Percentiles rank a stretch among this genome's conserved stretches.
phyloP scores from a whole-genome alignment of 2,797 vertebrate species.

The Cheirogaleus major region DNA sequence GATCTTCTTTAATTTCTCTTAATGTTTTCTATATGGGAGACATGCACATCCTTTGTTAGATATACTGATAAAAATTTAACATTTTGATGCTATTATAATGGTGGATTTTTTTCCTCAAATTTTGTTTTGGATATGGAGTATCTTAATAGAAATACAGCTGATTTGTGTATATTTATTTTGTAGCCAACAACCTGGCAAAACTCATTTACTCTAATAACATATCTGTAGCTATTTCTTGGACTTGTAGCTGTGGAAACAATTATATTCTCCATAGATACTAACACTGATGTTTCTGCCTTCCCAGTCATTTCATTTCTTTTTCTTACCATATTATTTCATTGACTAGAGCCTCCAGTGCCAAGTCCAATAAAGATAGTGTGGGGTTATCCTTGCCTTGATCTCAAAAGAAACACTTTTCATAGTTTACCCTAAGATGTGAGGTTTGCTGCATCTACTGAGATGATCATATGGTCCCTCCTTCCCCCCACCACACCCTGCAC shows the following conservation, averaged over 20 bases:
- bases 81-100: neutral
- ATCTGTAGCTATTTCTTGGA: neutral
- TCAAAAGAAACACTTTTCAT: neutral
- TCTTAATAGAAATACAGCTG: neutral
- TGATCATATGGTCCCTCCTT: neutral
- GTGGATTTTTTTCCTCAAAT: neutral
- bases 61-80: neutral
- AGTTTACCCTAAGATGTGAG: neutral
- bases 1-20: neutral
- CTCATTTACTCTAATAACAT: neutral
- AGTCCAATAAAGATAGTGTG: neutral
- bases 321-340: neutral
- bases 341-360: neutral
- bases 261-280: neutral
- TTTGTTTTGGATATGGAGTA: neutral
- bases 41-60: neutral
- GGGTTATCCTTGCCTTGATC: neutral
- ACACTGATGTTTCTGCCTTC: neutral
- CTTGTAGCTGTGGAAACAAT: neutral
- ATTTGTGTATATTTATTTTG: neutral
- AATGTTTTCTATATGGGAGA: neutral
- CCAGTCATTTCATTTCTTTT: neutral
- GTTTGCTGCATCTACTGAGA: neutral
- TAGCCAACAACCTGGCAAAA: neutral
- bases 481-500: neutral